phyloP scores from a whole-genome alignment of 2,113 vertebrate species.

The Chlorodrepanis virens region DNA sequence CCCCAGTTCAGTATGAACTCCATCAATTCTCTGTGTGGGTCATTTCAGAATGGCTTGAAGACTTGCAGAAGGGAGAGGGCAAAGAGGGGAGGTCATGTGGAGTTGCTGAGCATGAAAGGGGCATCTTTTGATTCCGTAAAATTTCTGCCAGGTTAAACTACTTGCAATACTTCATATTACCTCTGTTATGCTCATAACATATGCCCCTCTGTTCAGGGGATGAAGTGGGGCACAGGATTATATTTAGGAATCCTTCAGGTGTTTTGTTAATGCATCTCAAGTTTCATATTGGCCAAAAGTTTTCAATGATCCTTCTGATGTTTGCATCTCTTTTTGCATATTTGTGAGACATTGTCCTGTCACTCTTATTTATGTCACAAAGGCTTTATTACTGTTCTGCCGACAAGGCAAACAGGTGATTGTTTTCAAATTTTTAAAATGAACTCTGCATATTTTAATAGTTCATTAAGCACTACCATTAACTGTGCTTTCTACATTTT shows the following conservation, averaged over 20 bases:
- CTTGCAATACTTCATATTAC: background rate
- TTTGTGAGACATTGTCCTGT: background rate
- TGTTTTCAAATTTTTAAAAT: background rate
- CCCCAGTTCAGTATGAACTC: background rate
- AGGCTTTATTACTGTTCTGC: background rate
- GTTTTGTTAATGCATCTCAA: background rate
- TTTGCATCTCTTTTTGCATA: background rate
- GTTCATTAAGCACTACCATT: background rate
- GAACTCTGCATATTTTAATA: background rate
- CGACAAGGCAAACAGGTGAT: background rate
- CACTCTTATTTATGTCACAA: background rate
- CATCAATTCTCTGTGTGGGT: accelerated
- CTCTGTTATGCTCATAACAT: background rate
- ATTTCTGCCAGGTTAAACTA: background rate
- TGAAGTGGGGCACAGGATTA: background rate
- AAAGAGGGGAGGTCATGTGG: background rate
- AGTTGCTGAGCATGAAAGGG: background rate
- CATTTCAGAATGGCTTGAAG: background rate
- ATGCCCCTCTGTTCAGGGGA: background rate
- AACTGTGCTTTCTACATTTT: background rate
- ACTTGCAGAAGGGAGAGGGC: background rate
- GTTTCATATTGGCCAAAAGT: background rate
- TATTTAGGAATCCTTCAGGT: background rate
- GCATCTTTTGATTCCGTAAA: background rate
- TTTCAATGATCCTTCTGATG: background rate